Evolutionary conservation across 1,140 invertebrate species (phyloP), one percentile per base, ranked within the genome.

Genomic region (Meloidogyne chitwoodi): DNA sequence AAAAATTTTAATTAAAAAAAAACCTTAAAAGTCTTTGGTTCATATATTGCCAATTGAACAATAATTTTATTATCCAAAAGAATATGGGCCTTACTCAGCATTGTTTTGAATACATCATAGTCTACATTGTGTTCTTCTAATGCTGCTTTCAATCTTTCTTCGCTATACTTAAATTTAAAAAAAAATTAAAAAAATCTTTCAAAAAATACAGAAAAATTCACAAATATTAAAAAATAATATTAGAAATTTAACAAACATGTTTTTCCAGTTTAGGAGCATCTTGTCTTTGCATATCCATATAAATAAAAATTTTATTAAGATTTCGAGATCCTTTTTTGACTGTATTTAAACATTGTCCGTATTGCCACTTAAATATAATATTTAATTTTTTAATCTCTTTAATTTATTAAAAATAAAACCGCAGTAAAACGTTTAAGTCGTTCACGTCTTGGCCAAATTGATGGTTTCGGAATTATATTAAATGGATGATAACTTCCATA

Each of bases 351-450:
- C 77, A 65, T 24, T 79, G 74, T 68, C 66, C 85, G 65, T 83
- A 85, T 83, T 86, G 85, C 84, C 84, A 85, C 84, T 85, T 68
- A 74, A 83, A 84, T 12, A 66, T 3, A 38, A n/a, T n/a, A n/a
- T n/a, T n/a, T n/a, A 72, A 22, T 22, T 19, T 31, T n/a, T 68
- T 31, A 29, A 56, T 61, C 4, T 0, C 34, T 8, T 10, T 10
- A 0, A n/a, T n/a, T n/a, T n/a, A n/a, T 11, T 65, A 68, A 48
- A 38, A 65, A 67, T 74, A 75, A 76, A n/a, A 85, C 83, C 41
- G 82, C 83, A 41, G 77, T 81, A 74, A 84, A 84, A 26, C 83
- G 79, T 24, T 76, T 63, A 31, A 85, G 75, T 19, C 83, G 69
- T 75, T 85, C 83, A 29, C 83, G 80, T 27, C 65, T 73, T 67